A percentile compares a stretch with the other conserved stretches of the same genome.
Evolutionary conservation across 2,888 invertebrate genomes (phyloP).

Genomic region (Leptinotarsa rubiginosa): DNA sequence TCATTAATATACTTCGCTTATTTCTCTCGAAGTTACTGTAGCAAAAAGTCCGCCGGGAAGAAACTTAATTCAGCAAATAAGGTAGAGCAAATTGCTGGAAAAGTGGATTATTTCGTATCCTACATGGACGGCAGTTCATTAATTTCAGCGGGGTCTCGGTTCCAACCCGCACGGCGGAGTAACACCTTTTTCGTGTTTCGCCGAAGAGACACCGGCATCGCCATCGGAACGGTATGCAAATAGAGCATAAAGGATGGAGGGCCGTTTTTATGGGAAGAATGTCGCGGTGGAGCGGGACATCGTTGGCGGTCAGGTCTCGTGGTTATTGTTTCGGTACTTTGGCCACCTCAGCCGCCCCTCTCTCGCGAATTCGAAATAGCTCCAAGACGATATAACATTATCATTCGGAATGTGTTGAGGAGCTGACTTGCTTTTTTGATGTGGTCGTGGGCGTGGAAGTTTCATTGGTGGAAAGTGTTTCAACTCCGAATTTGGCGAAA

Average conservation of each 20-base stretch:
- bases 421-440: slow-evolving; percentile 16
- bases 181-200: slow-evolving; percentile 69
- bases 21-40: not conserved
- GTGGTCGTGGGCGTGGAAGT: not conserved
- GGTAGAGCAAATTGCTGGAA: slow-evolving; percentile 65
- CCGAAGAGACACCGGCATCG: slow-evolving; percentile 63
- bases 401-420: slow-evolving; percentile 25
- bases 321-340: slow-evolving; percentile 44
- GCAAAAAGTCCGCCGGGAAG: slow-evolving; percentile 26
- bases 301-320: slow-evolving; percentile 40
- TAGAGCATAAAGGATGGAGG: slow-evolving; percentile 58
- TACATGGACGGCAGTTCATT: slow-evolving; percentile 67
- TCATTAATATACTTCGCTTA: no score
- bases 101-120: slow-evolving; percentile 65
- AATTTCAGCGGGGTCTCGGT: slow-evolving; percentile 59
- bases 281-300: slow-evolving; percentile 31
- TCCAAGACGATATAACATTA: slow-evolving; percentile 40
- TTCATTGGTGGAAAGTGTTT: not conserved
- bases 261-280: slow-evolving; percentile 37
- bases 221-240: slow-evolving; percentile 65
- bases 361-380: slow-evolving; percentile 42
- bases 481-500: not conserved
- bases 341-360: slow-evolving; percentile 53
- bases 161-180: slow-evolving; percentile 54
- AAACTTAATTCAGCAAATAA: slow-evolving; percentile 60